Conservation (phyloP, 92 coral and sea anemone genomes). For the Anthopleura xanthogrammica region DNA sequence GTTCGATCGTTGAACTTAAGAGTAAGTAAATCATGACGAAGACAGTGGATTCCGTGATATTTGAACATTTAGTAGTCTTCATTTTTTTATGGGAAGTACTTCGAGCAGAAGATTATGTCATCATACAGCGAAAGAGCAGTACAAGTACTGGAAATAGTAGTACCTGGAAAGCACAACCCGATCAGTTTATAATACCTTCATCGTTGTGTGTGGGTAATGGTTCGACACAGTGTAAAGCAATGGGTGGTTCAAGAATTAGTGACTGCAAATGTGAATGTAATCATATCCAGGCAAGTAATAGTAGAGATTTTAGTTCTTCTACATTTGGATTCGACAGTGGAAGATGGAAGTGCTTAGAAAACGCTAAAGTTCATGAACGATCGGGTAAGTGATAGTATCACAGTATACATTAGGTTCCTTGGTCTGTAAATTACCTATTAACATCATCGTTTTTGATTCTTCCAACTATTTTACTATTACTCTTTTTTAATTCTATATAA, state of each 20-base stretch:
- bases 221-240: neutral
- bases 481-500: no score
- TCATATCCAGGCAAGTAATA: neutral
- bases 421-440: no score
- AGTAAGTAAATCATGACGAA: no score
- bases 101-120: neutral
- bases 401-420: no score
- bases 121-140: neutral
- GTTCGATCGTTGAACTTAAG: neutral
- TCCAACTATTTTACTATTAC: no score
- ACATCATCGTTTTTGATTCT: no score
- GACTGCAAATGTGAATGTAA: slow-evolving; percentile 4
- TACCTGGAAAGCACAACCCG: neutral
- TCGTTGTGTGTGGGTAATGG: neutral
- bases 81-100: neutral
- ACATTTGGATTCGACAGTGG: neutral
- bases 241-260: neutral
- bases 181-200: neutral
- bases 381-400: no score
- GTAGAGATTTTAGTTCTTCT: neutral
- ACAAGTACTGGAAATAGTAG: neutral
- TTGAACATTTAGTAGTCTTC: neutral
- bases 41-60: neutral
- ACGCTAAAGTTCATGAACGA: neutral
- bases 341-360: neutral